Percentiles rank a stretch among this genome's conserved stretches.
Conservation (phyloP, 2,888 invertebrate genomes). For the Pediacus dermestoides region DNA sequence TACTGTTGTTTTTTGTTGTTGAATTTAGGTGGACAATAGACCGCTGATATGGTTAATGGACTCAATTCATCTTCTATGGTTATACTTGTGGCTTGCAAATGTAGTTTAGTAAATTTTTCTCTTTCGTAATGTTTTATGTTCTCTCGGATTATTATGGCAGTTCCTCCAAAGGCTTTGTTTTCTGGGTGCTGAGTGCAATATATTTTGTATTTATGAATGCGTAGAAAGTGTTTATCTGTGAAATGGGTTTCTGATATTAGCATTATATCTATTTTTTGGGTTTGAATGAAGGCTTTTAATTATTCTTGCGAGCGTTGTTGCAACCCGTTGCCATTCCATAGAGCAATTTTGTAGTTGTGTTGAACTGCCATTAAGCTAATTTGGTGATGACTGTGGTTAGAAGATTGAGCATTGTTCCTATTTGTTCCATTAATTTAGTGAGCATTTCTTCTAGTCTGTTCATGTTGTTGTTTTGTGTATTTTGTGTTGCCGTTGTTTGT, state of each 20-base stretch:
- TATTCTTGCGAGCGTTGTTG: conserved; percentile 18
- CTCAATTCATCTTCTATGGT: conserved; percentile 15
- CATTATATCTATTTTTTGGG: conserved; percentile 20
- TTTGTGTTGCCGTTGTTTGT: too few species aligned
- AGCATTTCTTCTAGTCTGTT: too few species aligned
- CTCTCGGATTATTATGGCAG: conserved; percentile 19
- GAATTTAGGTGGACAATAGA: conserved; percentile 23
- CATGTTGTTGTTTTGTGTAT: too few species aligned
- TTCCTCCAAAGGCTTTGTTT: conserved; percentile 20
- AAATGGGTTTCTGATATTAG: conserved; percentile 21
- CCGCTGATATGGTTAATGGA: conserved; percentile 17
- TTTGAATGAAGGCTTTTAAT: conserved; percentile 14
- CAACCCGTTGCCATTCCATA: conserved; percentile 26
- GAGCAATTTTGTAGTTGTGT: conserved; percentile 19
- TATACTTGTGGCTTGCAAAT: conserved; percentile 24
- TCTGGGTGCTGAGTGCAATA: conserved; percentile 23
- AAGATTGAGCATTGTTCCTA: too few species aligned
- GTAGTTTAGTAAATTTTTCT: conserved; percentile 13
- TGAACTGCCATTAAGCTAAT: conserved; percentile 15
- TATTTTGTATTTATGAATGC: conserved; percentile 21
- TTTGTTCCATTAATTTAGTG: too few species aligned
- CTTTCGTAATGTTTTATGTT: conserved; percentile 21
- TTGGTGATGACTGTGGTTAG: too few species aligned
- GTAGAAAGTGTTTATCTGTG: conserved; percentile 19
- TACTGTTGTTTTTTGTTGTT: conserved; percentile 19